Evolutionary conservation across 2,113 vertebrate species (phyloP).

Genomic region (Boulengeromyrus knoepffleri): DNA sequence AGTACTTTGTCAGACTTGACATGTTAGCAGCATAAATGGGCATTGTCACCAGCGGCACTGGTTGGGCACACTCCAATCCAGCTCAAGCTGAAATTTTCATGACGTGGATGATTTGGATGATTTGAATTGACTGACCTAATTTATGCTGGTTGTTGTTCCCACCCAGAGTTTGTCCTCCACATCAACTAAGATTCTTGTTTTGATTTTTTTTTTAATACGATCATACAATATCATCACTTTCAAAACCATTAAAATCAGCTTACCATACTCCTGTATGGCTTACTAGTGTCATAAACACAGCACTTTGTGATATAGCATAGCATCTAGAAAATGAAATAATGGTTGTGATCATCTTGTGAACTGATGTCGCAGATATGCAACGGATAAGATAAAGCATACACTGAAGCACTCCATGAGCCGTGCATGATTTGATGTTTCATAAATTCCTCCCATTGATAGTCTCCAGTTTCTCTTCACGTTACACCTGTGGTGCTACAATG

Average conservation of each 20-base stretch:
- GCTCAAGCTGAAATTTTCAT: not conserved
- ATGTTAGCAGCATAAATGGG: not conserved
- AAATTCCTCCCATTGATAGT: not conserved
- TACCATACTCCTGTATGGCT: not conserved
- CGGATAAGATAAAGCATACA: not conserved
- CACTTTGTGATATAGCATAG: not conserved
- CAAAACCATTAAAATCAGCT: not conserved
- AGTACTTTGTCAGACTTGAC: not conserved
- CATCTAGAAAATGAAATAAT: not conserved
- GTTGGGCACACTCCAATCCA: not conserved
- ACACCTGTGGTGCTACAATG: not conserved
- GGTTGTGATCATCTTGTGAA: not conserved
- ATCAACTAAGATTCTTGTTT: not conserved
- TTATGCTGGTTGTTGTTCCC: not conserved
- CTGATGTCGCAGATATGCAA: not conserved
- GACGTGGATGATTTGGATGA: not conserved
- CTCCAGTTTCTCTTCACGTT: not conserved
- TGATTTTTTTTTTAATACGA: not conserved
- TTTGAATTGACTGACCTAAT: not conserved
- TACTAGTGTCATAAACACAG: not conserved
- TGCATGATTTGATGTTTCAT: not conserved
- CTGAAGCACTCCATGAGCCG: not conserved
- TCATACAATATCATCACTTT: not conserved
- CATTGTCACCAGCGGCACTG: not conserved
- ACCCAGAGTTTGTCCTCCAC: not conserved